A percentile compares a stretch with the other conserved stretches of the same genome.
Evolutionary conservation across 2,113 vertebrate species (phyloP).

Genomic region (Hirundichthys speculiger): DNA sequence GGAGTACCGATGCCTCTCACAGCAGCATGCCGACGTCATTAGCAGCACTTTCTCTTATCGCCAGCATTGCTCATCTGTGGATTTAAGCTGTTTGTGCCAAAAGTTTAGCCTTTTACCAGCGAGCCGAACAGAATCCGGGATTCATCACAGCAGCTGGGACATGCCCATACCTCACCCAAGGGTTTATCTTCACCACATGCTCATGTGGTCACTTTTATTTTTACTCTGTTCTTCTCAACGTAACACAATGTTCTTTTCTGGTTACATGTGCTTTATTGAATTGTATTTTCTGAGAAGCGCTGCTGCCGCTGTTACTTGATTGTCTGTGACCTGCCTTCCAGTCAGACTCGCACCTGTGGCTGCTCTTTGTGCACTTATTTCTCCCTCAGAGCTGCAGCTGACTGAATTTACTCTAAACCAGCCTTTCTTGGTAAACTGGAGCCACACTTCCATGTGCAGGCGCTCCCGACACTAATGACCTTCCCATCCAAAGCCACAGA

Average conservation of each 20-base stretch:
- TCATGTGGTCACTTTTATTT: conserved; percentile 1
- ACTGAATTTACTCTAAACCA: conserved; percentile 1
- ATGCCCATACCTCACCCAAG: neutral
- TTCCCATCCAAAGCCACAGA: neutral
- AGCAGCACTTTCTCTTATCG: conserved; percentile 6
- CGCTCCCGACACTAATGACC: conserved; percentile 4
- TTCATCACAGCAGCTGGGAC: neutral
- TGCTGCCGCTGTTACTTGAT: conserved; percentile 29
- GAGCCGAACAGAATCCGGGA: conserved; percentile 23
- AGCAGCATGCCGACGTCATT: neutral
- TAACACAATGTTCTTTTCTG: conserved; percentile 7
- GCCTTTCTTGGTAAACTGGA: conserved; percentile 1
- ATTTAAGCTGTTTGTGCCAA: conserved; percentile 34
- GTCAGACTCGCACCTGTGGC: conserved; percentile 30
- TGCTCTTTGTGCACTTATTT: conserved; percentile 7
- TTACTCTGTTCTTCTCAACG: neutral
- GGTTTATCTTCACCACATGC: neutral
- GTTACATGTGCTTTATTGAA: conserved; percentile 19
- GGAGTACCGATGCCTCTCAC: conserved; percentile 4
- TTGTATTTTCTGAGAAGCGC: conserved; percentile 11
- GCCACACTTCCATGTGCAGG: conserved; percentile 3
- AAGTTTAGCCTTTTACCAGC: too few relatives aligned
- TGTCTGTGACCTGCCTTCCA: conserved; percentile 25
- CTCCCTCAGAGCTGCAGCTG: conserved; percentile 17
- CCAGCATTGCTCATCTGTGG: conserved; percentile 9